Percentiles rank a stretch among this genome's conserved stretches.
phyloP scores from a whole-genome alignment of 2,797 vertebrate species.

The Trichosurus vulpecula region DNA sequence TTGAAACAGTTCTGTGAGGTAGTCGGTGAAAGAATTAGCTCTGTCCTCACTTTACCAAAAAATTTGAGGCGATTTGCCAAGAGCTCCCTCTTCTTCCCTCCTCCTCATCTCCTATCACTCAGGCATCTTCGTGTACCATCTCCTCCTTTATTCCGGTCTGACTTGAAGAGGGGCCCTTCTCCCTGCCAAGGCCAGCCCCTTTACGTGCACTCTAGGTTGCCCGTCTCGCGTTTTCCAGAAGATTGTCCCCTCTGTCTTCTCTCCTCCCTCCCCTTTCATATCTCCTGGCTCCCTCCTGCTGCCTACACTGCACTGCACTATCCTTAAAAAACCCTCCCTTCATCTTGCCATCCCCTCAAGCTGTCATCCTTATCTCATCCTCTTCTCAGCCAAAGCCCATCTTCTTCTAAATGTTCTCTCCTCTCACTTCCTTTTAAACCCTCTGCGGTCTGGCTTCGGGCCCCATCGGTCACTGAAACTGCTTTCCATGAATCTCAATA shows the following conservation, averaged over 20 bases:
- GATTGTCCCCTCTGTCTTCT: neutral
- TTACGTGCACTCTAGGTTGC: neutral
- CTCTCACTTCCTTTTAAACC: neutral
- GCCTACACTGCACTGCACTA: neutral
- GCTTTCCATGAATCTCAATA: neutral
- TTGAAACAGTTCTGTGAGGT: neutral
- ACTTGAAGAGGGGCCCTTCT: neutral
- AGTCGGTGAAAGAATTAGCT: neutral
- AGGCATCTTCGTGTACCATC: neutral
- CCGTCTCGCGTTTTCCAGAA: neutral
- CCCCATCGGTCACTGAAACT: neutral
- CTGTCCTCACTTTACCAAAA: neutral
- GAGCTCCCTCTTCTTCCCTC: neutral
- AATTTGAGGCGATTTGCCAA: neutral
- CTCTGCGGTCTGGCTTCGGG: neutral
- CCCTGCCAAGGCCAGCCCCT: neutral
- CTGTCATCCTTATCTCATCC: neutral
- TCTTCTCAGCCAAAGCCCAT: too few relatives aligned
- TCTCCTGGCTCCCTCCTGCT: neutral
- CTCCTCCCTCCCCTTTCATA: neutral
- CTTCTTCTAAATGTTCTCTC: too few relatives aligned
- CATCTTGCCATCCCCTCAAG: neutral
- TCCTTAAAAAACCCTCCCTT: neutral
- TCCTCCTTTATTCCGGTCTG: neutral
- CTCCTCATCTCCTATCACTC: neutral